Evolutionary conservation across 2,113 vertebrate species (phyloP), one percentile per base, ranked within the genome.

Genomic region (Gymnorhina tibicen): DNA sequence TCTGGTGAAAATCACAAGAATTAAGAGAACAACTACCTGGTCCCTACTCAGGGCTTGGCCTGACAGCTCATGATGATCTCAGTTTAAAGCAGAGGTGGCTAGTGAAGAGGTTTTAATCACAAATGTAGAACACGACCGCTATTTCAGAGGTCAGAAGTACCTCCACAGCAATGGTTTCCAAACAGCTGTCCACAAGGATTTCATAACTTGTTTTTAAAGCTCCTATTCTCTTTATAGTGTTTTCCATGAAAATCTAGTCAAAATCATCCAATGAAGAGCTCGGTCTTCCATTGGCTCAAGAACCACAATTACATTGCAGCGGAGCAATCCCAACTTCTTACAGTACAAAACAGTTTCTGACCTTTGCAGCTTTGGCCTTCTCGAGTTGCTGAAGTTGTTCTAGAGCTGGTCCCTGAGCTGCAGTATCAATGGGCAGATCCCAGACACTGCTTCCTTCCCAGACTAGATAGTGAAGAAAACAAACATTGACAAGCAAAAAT

Each of bases 391-490:
- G 99, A 95, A 99, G 99, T 97, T 99, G 99, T 79, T 99, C 99
- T 66, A 99, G 98, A 94, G 99, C 98, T 93, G 99, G 98, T 95
- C 98, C 98, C 94, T 99, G 98, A 93, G 99, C 93, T 78, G 99
- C 86, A 56, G 99, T 98, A 93, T 99, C 99, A 77, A 99, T 98
- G 35, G 99, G 99, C 95, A 99, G 98, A 98, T 99, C 99, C 99
- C 99, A 99, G 42, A 99, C 99, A 73, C 99, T 99, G 97, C 98
- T 98, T 92, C 99, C 98, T 97, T 99, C 99, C 99, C 99, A 99
- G 47, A 99, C 99, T 99, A 77, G 90, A 94, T 69, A 85, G 64
- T 17, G 60, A 93, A 97, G 32, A 92, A 84, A 94, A 91, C 59
- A 94, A 96, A 95, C 72, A 93, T 88, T 78, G 89, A 97, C 93